Evolutionary conservation across 1,140 invertebrate species (phyloP).

Genomic region (Drosophila repletoides): DNA sequence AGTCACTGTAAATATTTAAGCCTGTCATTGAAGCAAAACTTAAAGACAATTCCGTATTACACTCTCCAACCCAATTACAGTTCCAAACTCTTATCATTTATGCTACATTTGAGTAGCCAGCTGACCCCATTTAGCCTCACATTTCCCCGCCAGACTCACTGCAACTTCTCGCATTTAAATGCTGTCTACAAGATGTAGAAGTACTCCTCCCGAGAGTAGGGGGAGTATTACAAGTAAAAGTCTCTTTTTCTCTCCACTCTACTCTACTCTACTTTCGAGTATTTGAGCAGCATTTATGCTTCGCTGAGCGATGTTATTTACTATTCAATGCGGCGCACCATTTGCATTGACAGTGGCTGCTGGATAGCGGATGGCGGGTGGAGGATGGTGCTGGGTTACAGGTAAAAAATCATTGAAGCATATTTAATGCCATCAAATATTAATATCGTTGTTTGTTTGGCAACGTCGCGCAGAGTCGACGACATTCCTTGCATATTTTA

Average conservation of each 20-base stretch:
- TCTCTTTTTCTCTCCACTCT: no score
- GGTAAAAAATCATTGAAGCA: constrained; percentile 58
- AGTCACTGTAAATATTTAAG: constrained; percentile 6
- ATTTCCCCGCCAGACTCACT: not conserved
- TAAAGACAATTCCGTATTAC: no score
- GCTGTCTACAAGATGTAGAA: no score
- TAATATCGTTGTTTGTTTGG: constrained; percentile 49
- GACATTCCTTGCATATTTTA: constrained; percentile 45
- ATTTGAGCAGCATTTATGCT: constrained; percentile 34
- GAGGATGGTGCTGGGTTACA: not conserved
- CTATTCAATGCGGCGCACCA: constrained; percentile 48
- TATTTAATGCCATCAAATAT: constrained; percentile 63
- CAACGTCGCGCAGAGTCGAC: constrained; percentile 28
- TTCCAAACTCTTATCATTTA: constrained; percentile 18
- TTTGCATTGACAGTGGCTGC: constrained; percentile 35
- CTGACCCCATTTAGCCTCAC: constrained; percentile 30
- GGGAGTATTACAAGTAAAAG: no score
- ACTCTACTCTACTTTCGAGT: no score
- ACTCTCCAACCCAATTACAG: not conserved
- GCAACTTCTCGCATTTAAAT: not conserved
- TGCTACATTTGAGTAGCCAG: constrained; percentile 26
- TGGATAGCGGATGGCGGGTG: not conserved
- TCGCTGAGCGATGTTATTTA: constrained; percentile 40
- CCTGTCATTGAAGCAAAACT: no score
- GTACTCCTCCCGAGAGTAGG: no score